phyloP scores from a whole-genome alignment of 2,797 vertebrate genomes.

The Petrocephalus sullivani region DNA sequence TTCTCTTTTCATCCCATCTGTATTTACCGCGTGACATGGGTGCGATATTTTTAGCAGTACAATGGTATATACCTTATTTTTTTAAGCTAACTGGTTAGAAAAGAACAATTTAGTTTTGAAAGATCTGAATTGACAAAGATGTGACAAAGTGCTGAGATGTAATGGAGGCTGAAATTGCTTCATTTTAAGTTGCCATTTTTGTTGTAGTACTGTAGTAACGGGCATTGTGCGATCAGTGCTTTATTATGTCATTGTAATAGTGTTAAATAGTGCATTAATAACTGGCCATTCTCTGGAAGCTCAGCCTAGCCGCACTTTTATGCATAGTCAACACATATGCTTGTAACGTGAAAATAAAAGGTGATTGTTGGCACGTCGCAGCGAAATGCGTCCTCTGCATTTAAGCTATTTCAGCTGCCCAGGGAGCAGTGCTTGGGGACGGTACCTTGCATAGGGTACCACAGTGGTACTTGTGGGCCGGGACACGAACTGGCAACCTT shows the following conservation, averaged over 20 bases:
- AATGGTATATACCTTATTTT: not conserved
- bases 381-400: too few relatives aligned
- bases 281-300: not conserved
- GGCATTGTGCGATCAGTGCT: not conserved
- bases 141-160: not conserved
- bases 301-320: not conserved
- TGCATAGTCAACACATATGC: not conserved
- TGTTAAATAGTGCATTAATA: not conserved
- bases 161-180: not conserved
- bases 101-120: not conserved
- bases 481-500: too few relatives aligned
- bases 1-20: not conserved
- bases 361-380: too few relatives aligned
- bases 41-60: not conserved
- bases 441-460: too few relatives aligned
- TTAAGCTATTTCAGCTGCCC: too few relatives aligned
- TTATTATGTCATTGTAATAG: not conserved
- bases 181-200: not conserved
- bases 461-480: too few relatives aligned
- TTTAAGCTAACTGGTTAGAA: not conserved
- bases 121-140: not conserved
- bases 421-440: too few relatives aligned
- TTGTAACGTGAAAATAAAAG: too few relatives aligned
- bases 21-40: not conserved
- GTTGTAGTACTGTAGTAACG: not conserved